Percentiles rank a stretch among this genome's conserved stretches.
These are phyloP conservation scores for Takifugu flavidus DNA, from an alignment of 2,113 vertebrate species.

Conservation along the genomic window DNA sequence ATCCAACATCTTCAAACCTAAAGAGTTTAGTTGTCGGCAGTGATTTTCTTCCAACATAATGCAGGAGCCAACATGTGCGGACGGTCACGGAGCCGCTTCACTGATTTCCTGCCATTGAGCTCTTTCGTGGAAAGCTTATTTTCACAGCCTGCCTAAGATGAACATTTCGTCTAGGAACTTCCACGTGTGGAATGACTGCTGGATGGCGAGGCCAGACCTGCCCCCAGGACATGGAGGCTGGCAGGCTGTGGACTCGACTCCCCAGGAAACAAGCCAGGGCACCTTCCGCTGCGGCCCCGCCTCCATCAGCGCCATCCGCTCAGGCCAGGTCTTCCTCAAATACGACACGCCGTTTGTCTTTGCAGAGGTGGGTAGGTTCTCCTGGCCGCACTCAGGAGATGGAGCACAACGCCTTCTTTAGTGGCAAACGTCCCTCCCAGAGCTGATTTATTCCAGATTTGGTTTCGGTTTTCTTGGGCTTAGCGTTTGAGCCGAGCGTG, in stretches of 20 bases:
- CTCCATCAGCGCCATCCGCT: slow-evolving; percentile 82
- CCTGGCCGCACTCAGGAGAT: too few species aligned
- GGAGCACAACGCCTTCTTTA: too few species aligned
- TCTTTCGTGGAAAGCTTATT: not conserved
- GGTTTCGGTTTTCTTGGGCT: not conserved
- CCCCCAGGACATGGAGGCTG: slow-evolving; percentile 78
- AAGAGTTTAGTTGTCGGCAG: too few species aligned
- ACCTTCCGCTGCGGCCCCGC: slow-evolving; percentile 89
- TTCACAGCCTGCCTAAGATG: not conserved
- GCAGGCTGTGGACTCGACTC: slow-evolving; percentile 84
- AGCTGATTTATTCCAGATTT: too few species aligned
- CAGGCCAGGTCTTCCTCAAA: slow-evolving; percentile 86
- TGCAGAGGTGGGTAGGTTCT: slow-evolving; percentile 76
- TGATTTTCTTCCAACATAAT: too few species aligned
- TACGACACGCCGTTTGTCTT: slow-evolving; percentile 88
- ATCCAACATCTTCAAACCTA: too few species aligned
- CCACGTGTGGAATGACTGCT: slow-evolving; percentile 93
- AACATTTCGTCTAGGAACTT: slow-evolving; percentile 81
- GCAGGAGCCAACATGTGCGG: too few species aligned
- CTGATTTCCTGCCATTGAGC: not conserved
- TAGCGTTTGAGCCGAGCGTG: not conserved
- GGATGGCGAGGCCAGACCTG: slow-evolving; percentile 89
- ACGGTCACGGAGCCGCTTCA: too few species aligned
- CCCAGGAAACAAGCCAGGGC: slow-evolving; percentile 90
- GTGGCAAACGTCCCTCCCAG: too few species aligned